Evolutionary conservation across 2,113 vertebrate genomes (phyloP).

Genomic region (Hyperoodon ampullatus): DNA sequence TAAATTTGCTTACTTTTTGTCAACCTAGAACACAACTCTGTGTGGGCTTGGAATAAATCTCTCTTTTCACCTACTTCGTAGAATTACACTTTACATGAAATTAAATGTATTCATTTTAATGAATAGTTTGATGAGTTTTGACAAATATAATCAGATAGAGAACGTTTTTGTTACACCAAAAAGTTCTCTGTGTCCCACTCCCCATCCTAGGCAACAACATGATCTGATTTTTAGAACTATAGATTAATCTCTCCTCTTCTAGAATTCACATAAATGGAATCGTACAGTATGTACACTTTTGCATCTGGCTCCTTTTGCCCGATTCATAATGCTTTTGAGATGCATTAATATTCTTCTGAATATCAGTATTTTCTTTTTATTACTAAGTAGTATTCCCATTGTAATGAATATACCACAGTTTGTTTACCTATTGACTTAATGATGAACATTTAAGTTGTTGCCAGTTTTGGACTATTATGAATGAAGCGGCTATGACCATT

Average conservation of each 20-base stretch:
- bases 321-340: background rate
- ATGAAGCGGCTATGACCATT: background rate
- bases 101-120: background rate
- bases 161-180: background rate
- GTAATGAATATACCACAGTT: background rate
- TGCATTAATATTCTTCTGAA: background rate
- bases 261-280: background rate
- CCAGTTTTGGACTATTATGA: background rate
- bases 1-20: background rate
- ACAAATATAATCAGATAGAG: background rate
- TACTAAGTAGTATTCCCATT: background rate
- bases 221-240: background rate
- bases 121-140: background rate
- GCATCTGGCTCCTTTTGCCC: background rate
- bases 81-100: background rate
- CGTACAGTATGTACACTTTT: background rate
- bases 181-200: background rate
- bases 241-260: background rate
- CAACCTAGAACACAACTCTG: background rate
- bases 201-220: background rate
- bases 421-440: background rate
- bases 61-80: background rate
- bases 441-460: background rate
- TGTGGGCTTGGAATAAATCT: background rate
- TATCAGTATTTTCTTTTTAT: background rate